phyloP scores from a whole-genome alignment of 2,888 invertebrate species.

The Thymelicus acteon region DNA sequence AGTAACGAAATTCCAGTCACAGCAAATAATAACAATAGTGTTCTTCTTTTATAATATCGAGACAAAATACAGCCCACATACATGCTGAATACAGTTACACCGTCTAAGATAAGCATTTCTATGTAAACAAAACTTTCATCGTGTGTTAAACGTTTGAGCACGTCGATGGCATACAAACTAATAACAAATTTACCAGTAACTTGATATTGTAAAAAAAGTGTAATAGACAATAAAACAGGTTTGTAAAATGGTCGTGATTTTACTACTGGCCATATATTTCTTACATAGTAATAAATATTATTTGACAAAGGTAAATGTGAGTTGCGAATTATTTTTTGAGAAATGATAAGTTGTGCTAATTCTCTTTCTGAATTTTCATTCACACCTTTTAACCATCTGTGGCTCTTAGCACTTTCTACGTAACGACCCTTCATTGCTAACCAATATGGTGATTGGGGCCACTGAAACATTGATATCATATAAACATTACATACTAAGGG shows the following conservation, averaged over 20 bases:
- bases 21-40: constrained; percentile 42
- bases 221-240: constrained; percentile 50
- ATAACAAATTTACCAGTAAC: constrained; percentile 50
- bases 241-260: constrained; percentile 47
- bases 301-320: background rate
- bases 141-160: constrained; percentile 45
- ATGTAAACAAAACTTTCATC: constrained; percentile 43
- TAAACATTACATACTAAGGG: constrained; percentile 47
- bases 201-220: constrained; percentile 44
- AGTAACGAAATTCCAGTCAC: constrained; percentile 40
- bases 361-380: constrained; percentile 51
- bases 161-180: constrained; percentile 25
- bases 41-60: constrained; percentile 54
- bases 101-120: constrained; percentile 54
- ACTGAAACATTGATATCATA: constrained; percentile 45
- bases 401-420: constrained; percentile 48
- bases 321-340: constrained; percentile 17
- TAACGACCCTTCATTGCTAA: constrained; percentile 51
- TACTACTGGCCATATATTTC: background rate
- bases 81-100: constrained; percentile 55
- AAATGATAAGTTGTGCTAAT: constrained; percentile 39
- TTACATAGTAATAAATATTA: too few species aligned
- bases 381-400: constrained; percentile 54
- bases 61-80: constrained; percentile 61
- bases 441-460: constrained; percentile 60